phyloP scores from a whole-genome alignment of 2,797 vertebrate genomes.

The Dermochelys coriacea region DNA sequence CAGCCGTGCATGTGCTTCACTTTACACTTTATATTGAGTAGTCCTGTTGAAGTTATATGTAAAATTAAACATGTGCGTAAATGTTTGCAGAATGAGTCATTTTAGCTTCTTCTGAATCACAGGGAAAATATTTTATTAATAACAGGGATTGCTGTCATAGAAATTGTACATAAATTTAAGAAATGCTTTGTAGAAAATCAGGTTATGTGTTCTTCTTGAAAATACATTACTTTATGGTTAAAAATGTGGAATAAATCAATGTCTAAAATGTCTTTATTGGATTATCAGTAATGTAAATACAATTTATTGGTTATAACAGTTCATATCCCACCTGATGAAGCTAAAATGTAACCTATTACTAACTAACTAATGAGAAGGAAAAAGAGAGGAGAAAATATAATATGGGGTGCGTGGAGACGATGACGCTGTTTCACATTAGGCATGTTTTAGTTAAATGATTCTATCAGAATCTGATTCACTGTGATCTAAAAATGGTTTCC shows the following conservation, averaged over 20 bases:
- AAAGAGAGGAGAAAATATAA: background rate
- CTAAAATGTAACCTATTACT: conserved; percentile 26
- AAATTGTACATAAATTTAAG: background rate
- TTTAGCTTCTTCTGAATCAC: conserved; percentile 49
- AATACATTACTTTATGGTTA: background rate
- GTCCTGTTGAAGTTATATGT: conserved; percentile 23
- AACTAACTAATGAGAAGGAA: conserved; percentile 35
- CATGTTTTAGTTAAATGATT: background rate
- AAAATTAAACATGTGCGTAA: conserved; percentile 52
- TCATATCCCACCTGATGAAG: background rate
- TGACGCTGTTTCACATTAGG: conserved; percentile 13
- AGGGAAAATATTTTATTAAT: conserved; percentile 6
- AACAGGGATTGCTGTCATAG: conserved; percentile 8
- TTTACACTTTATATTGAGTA: background rate
- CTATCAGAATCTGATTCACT: conserved; percentile 37
- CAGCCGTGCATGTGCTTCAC: conserved; percentile 64
- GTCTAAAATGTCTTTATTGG: background rate
- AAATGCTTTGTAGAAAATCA: rapidly evolving
- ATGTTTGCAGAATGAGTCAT: conserved; percentile 50
- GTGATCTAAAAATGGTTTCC: conserved; percentile 60
- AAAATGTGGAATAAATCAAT: background rate
- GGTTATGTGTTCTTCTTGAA: background rate
- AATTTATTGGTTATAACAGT: background rate
- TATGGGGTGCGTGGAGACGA: background rate
- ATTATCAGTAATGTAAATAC: background rate